Base-by-base conservation (phyloP, 1,140 invertebrate genomes). In the Drosophila watanabei region DNA sequence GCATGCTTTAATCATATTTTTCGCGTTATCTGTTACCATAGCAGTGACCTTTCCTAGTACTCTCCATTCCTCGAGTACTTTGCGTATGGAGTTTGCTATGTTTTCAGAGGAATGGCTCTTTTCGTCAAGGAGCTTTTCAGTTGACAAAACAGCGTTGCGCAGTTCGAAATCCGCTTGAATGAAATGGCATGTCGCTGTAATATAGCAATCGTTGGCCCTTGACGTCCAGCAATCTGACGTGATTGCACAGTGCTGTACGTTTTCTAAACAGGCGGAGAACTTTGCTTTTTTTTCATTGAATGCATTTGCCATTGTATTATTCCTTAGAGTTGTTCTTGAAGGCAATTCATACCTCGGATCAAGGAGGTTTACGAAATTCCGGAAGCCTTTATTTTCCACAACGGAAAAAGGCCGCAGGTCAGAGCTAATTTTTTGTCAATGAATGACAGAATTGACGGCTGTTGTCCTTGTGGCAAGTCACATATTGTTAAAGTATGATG, bases 371-470 rank as follows among this genome's bases (percentile, higher is more conserved):
- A 35, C 33, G 11, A 35, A 35, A 35, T 35, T 35, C 18, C 46
- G 60, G 35, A 51, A 62, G 48, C 60, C 60, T 62, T 62, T 39
- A 49, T 62, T 51, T 51, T 62, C 60, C 18, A 49, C 65, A 20
- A 59, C 57, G 49, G 37, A n/a, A 4, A 30, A 41, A 58, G 56
- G 37, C 1, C 35, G 33, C 32, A 56, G 16, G 35, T 39, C 54
- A 5, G 51, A 54, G 24, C 24, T 24, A 24, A 24, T 24, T 24
- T 24, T 24, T 24, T 24, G 24, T 24, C 24, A 24, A 24, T 24
- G 24, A 24, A 24, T 24, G 24, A 24, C 24, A 24, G 24, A 24
- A 24, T 24, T 24, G 24, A 24, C 24, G 24, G 24, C 24, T 24
- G 1, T 24, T 24, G 24, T 24, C 24, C 3, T 24, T 24, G 24